Evolutionary conservation across 2,797 vertebrate genomes (phyloP), one percentile per base, ranked within the genome.

Genomic region (Muscicapa comitata): DNA sequence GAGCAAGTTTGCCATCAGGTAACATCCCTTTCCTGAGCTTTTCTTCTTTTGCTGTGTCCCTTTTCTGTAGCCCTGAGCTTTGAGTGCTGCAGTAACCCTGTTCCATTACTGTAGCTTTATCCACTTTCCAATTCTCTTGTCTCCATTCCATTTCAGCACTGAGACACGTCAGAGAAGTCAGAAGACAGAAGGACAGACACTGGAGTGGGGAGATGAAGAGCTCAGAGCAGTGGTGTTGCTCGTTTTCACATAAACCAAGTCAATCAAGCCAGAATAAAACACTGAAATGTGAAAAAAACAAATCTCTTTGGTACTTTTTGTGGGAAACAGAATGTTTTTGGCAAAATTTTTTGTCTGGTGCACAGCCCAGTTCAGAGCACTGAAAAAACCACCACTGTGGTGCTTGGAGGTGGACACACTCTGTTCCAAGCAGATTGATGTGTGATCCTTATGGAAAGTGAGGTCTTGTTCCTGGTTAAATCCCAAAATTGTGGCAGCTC

Each of bases 1-100:
- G 47, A 86, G n/a, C n/a, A 6, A 45, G 9, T n/a, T 68, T 84
- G 85, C 42, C 72, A 6, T 13, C 95, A 97, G 96, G 97, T 97
- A 86, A 47, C 0, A 0, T 9, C 50, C 9, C 10, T 9, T 29
- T 23, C 13, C 0, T 2, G 3, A 37, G 13, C 6, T 11, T 8
- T 23, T 13, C 17, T 38, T 10, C 1, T 37, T 28, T 6, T 20
- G 7, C 24, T 24, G 13, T 7, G 3, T 21, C 16, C 1, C 10
- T 42, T 4, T 29, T 35, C 2, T 2, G 0, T 25, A 11, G 21
- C 5, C 3, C 20, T 24, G 1, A 17, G 17, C 4, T 38, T 3
- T 4, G 1, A 33, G 26, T 6, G 23, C 15, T 15, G 4, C 28
- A 13, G 15, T 40, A 21, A 50, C 4, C 1, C 5, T 35, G 4